Percentiles rank a stretch among this genome's conserved stretches.
phyloP scores from a whole-genome alignment of 2,113 vertebrate genomes.

The Ctenodactylus gundi region DNA sequence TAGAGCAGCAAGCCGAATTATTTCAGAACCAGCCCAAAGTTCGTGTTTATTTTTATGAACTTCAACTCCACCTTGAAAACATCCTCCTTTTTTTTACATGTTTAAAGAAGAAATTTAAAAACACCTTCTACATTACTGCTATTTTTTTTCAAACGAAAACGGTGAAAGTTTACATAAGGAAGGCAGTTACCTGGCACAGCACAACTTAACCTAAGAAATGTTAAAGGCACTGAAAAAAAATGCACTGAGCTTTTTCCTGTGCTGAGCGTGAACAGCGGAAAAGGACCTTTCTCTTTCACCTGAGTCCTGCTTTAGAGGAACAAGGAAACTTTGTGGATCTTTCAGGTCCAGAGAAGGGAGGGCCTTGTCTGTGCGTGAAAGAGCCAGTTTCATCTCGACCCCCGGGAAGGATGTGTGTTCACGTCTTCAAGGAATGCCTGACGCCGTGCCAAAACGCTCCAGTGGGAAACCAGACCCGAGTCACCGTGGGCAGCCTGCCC shows the following conservation, averaged over 20 bases:
- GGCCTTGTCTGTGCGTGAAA: neutral
- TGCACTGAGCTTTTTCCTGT: neutral
- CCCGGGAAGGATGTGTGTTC: conserved; percentile 45
- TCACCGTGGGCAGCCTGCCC: neutral
- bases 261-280: neutral
- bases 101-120: neutral
- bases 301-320: neutral
- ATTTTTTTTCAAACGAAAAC: neutral
- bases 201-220: neutral
- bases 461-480: conserved; percentile 32
- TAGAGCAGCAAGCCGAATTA: accelerated
- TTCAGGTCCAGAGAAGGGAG: neutral
- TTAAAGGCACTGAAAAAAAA: neutral
- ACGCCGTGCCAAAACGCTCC: conserved; percentile 5
- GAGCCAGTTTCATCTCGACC: neutral
- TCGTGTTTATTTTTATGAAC: neutral
- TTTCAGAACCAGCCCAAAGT: neutral
- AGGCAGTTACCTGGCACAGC: neutral
- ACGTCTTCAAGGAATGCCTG: neutral
- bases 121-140: neutral
- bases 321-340: conserved; percentile 41
- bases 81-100: neutral
- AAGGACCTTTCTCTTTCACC: neutral
- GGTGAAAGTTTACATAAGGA: neutral
- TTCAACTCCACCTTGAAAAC: neutral